Percentiles rank a stretch among this genome's conserved stretches.
Conservation (phyloP, 2,888 invertebrate genomes). For the Bugula neritina region DNA sequence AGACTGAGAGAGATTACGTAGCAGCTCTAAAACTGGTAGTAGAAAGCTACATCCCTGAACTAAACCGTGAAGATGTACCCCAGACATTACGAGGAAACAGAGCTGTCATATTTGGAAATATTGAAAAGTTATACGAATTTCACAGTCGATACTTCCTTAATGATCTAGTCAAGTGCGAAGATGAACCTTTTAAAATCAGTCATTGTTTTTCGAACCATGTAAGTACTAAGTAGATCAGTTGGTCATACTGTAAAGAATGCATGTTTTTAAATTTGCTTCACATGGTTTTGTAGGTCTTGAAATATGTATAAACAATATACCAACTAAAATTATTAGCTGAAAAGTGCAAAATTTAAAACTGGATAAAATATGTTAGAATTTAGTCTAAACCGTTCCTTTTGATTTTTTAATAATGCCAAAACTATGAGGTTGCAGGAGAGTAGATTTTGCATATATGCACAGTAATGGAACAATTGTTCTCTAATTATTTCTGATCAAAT, state of each 20-base stretch:
- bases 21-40: slow-evolving; percentile 83
- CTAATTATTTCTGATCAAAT: too few species aligned
- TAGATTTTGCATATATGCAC: too few species aligned
- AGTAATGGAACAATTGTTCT: too few species aligned
- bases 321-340: too few species aligned
- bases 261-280: too few species aligned
- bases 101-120: slow-evolving; percentile 79
- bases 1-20: slow-evolving; percentile 86
- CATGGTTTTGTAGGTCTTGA: too few species aligned
- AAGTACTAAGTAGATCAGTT: slow-evolving; percentile 53
- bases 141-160: slow-evolving; percentile 73
- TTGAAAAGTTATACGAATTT: slow-evolving; percentile 88
- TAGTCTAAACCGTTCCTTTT: too few species aligned
- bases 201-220: slow-evolving; percentile 71
- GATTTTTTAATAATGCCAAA: too few species aligned
- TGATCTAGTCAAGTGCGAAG: slow-evolving; percentile 67
- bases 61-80: slow-evolving; percentile 47
- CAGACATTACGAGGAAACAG: slow-evolving; percentile 11
- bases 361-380: too few species aligned
- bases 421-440: too few species aligned
- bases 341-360: too few species aligned
- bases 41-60: slow-evolving; percentile 85
- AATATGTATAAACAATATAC: too few species aligned
- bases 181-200: slow-evolving; percentile 67
- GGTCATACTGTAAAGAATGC: not conserved